These are phyloP conservation scores for Pseudomyrmex cubaensis DNA, from an alignment of 1,140 invertebrate species.

Conservation along the genomic window DNA sequence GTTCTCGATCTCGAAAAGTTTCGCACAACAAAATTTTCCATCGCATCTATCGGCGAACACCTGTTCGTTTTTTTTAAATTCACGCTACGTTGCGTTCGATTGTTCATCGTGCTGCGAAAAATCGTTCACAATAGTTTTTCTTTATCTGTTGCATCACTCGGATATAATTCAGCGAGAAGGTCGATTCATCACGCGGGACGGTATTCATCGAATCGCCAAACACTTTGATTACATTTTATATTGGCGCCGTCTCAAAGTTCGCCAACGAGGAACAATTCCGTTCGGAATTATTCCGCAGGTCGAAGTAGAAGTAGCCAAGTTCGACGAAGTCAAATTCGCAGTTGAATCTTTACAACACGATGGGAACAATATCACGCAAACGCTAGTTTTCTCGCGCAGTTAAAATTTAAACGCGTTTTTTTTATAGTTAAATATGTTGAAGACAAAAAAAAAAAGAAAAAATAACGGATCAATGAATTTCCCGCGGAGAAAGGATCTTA, in stretches of 20 bases:
- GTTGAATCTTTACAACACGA: too few relatives aligned
- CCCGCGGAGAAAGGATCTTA: too few relatives aligned
- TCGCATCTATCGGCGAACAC: background rate
- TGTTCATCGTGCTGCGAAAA: background rate
- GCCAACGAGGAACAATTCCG: background rate
- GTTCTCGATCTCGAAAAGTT: background rate
- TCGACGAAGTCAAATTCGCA: too few relatives aligned
- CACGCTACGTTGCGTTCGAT: background rate
- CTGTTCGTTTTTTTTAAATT: background rate
- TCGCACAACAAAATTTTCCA: background rate
- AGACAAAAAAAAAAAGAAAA: background rate
- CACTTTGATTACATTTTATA: conserved; percentile 5
- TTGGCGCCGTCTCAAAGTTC: background rate
- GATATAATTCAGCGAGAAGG: background rate
- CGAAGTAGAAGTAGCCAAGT: background rate
- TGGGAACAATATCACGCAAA: too few relatives aligned
- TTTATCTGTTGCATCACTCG: conserved; percentile 1
- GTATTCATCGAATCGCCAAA: too few relatives aligned
- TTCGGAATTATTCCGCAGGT: background rate
- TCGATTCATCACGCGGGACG: background rate
- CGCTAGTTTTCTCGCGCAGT: too few relatives aligned
- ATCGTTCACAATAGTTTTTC: conserved; percentile 10
- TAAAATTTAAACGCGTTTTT: background rate
- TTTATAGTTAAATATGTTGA: background rate
- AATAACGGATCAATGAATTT: background rate